A percentile compares a stretch with the other conserved stretches of the same genome.
Evolutionary conservation across 1,140 invertebrate genomes (phyloP).

Genomic region (Drosophila sechellia): DNA sequence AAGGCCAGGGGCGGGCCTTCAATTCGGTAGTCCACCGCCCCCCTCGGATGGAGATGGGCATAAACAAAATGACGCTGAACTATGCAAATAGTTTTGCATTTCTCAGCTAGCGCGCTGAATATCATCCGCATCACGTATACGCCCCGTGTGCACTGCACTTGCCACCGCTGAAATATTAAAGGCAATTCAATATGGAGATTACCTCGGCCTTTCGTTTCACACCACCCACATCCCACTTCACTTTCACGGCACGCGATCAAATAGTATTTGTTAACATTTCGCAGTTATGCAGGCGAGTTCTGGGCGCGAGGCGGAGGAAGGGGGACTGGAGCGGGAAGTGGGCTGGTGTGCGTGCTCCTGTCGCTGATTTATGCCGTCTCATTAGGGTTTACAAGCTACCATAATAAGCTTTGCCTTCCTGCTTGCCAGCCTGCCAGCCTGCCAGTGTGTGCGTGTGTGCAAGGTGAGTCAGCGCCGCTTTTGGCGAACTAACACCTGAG

Average conservation of each 20-base stretch:
- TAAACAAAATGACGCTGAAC: constrained; percentile 58
- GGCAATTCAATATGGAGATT: constrained; percentile 74
- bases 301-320: background rate
- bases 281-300: constrained; percentile 40
- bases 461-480: constrained; percentile 29
- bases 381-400: constrained; percentile 61
- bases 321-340: background rate
- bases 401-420: constrained; percentile 45
- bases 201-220: constrained; percentile 9
- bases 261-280: constrained; percentile 75
- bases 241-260: constrained; percentile 65
- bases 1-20: background rate
- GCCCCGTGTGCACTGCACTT: constrained; percentile 50
- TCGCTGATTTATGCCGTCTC: constrained; percentile 61
- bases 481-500: constrained; percentile 24
- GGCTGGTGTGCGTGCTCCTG: constrained; percentile 35
- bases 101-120: constrained; percentile 34
- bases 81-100: constrained; percentile 77
- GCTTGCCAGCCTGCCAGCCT: background rate
- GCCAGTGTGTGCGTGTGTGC: constrained; percentile 16
- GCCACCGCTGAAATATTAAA: constrained; percentile 60
- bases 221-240: background rate
- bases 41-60: constrained; percentile 3
- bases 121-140: constrained; percentile 63
- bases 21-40: background rate